phyloP scores from a whole-genome alignment of 2,797 vertebrate genomes.

The Schizopygopsis malacanthus region DNA sequence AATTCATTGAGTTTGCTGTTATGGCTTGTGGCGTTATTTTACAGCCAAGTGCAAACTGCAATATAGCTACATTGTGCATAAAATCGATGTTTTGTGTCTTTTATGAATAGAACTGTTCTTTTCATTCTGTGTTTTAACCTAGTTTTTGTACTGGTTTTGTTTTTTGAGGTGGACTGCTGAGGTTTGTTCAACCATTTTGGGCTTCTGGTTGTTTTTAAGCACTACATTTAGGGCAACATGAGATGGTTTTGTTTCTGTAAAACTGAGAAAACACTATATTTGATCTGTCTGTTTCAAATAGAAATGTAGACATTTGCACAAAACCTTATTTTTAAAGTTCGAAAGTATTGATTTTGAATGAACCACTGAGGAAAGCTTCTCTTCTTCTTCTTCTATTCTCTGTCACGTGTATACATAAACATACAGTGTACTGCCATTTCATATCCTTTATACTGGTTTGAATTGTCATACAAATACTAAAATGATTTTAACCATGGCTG shows the following conservation, averaged over 20 bases:
- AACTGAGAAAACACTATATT: constrained; percentile 49
- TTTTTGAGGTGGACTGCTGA: neutral
- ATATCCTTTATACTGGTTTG: constrained; percentile 55
- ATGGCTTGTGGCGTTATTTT: constrained; percentile 28
- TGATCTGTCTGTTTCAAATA: constrained; percentile 43
- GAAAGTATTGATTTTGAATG: constrained; percentile 57
- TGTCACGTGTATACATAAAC: constrained; percentile 46
- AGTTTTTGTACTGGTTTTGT: constrained; percentile 16
- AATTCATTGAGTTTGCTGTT: constrained; percentile 29
- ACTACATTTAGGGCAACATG: constrained; percentile 46
- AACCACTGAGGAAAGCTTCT: constrained; percentile 59
- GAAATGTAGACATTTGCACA: constrained; percentile 61
- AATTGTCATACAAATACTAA: constrained; percentile 53
- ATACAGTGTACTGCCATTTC: constrained; percentile 49
- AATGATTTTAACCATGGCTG: constrained; percentile 58
- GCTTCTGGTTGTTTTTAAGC: constrained; percentile 41
- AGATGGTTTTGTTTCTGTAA: constrained; percentile 13
- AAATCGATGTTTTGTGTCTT: neutral
- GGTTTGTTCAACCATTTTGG: constrained; percentile 1
- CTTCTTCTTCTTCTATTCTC: constrained; percentile 47
- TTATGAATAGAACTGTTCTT: constrained; percentile 28
- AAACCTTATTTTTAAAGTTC: constrained; percentile 50
- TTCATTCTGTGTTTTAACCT: constrained; percentile 6
- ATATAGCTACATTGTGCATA: constrained; percentile 35
- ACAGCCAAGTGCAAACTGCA: constrained; percentile 7